A percentile compares a stretch with the other conserved stretches of the same genome.
Conservation (phyloP, 2,113 vertebrate species). For the Amphiprion percula region DNA sequence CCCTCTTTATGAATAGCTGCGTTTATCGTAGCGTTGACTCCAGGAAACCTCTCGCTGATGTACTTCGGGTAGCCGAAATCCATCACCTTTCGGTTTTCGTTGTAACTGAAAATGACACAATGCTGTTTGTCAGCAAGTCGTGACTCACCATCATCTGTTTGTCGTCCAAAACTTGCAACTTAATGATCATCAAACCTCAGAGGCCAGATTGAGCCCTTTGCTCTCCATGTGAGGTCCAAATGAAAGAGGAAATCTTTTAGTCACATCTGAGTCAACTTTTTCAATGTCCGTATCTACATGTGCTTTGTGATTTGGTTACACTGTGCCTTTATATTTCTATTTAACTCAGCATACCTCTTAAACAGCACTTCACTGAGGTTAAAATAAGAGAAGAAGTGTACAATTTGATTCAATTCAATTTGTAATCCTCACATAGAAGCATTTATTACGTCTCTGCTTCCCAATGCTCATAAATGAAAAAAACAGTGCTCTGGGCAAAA, state of each 20-base stretch:
- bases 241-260: not conserved
- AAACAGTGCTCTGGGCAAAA: not conserved
- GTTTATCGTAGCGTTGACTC: slow-evolving; percentile 76
- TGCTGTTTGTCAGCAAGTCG: not conserved
- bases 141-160: slow-evolving; percentile 7
- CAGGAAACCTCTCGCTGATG: slow-evolving; percentile 83
- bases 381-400: not conserved
- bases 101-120: slow-evolving; percentile 72
- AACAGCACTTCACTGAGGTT: not conserved
- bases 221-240: slow-evolving; percentile 37
- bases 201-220: slow-evolving; percentile 5
- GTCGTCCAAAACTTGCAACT: not conserved
- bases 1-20: slow-evolving; percentile 81
- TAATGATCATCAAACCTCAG: slow-evolving; percentile 9
- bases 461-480: not conserved
- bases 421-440: not conserved
- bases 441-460: not conserved
- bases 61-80: slow-evolving; percentile 79
- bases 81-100: slow-evolving; percentile 81
- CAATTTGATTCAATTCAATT: slow-evolving; percentile 14
- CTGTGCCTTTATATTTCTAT: slow-evolving; percentile 6
- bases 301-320: slow-evolving; percentile 5
- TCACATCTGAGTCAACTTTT: slow-evolving; percentile 8
- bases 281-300: not conserved
- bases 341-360: not conserved